Base-by-base conservation (phyloP, 1,140 invertebrate genomes). In the Macrosteles quadrilineatus region DNA sequence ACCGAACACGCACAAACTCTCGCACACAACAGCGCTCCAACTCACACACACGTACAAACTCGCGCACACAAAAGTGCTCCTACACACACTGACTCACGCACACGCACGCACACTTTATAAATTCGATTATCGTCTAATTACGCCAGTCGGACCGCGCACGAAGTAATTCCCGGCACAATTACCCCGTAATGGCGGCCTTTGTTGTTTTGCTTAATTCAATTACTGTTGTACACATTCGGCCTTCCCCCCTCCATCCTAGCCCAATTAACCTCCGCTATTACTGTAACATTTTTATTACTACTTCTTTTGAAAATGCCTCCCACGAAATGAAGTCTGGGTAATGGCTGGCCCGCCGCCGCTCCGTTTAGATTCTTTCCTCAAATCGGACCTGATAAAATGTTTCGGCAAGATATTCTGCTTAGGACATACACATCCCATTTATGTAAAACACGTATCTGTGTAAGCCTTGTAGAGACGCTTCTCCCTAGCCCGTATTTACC, bases 151-250 rank as follows among this genome's bases (percentile, higher is more conserved):
- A 29, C 55, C 25, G 25, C 55, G 6, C 55, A 59, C 55, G 25
- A 59, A 59, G 55, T 29, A 59, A 59, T 59, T 59, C 55, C 55
- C 55, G 23, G n/a, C 55, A 59, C 55, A 59, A 59, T 59, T 59
- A 59, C 55, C 12, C 21, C 27, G 55, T 59, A 59, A 59, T 59
- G 12, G 55, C 21, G 25, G 55, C 55, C 47, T 59, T 59, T 59
- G 55, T 59, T 59, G 55, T 59, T 59, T 59, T 59, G 55, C 55
- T 59, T 59, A 59, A 59, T 59, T 59, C 55, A 59, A 59, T 59
- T 59, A 59, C 55, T 23, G 55, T 6, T 27, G 55, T 59, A 59
- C 55, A 59, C 55, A 59, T 59, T 23, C 25, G 55, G 27, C 55
- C 55, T 59, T 29, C 55, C 55, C 12, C 47, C 55, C 27, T n/a